These are phyloP conservation scores for Elaphurus davidianus DNA, from an alignment of 2,113 vertebrate genomes.

Conservation along the genomic window DNA sequence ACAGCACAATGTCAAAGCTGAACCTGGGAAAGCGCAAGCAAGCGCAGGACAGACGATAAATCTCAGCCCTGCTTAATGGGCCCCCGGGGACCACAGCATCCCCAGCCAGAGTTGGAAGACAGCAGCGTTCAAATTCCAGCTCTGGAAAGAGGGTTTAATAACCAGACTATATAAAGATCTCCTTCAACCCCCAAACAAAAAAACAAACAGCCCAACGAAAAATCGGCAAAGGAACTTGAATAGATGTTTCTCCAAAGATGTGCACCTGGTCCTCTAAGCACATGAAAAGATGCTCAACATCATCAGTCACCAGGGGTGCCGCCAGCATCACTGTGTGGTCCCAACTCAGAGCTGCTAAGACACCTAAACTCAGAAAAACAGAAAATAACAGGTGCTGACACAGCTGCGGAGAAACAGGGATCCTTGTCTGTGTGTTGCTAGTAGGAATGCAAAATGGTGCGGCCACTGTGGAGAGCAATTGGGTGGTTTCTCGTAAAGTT, in stretches of 20 bases:
- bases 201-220: not conserved
- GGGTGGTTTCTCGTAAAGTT: too few species aligned
- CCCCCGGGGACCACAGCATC: not conserved
- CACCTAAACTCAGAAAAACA: too few species aligned
- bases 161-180: not conserved
- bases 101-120: too few species aligned
- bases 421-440: rapidly evolving
- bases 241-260: not conserved
- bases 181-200: not conserved
- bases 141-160: not conserved
- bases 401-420: rapidly evolving
- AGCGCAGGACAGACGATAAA: not conserved
- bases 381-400: rapidly evolving
- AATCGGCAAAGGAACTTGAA: not conserved
- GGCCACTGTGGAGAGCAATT: rapidly evolving
- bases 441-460: rapidly evolving
- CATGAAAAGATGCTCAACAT: rapidly evolving
- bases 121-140: not conserved
- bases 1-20: not conserved
- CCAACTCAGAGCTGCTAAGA: rapidly evolving
- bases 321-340: not conserved
- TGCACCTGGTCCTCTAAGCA: not conserved
- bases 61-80: not conserved
- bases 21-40: not conserved
- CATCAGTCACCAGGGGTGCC: not conserved